Percentiles rank a stretch among this genome's conserved stretches.
phyloP scores from a whole-genome alignment of 2,888 invertebrate genomes.

The Argynnis bischoffii region DNA sequence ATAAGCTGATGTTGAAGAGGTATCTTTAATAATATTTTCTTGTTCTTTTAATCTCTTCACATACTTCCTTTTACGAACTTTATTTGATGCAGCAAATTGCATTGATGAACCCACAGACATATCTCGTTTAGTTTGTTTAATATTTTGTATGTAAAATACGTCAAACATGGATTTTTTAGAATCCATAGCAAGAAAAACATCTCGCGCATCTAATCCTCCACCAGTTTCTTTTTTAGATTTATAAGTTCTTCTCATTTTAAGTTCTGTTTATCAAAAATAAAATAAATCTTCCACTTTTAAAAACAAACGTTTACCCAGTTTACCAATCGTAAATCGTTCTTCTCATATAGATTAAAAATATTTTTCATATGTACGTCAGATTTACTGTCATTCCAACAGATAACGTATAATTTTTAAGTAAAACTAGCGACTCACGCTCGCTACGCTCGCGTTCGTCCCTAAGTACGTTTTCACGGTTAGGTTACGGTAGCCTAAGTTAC shows the following conservation, averaged over 20 bases:
- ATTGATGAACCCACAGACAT: conserved; percentile 58
- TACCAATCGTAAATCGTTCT: background rate
- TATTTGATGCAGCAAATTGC: conserved; percentile 53
- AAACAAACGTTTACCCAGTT: conserved; percentile 35
- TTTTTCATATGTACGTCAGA: background rate
- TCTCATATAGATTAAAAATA: conserved; percentile 4
- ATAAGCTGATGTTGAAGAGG: conserved; percentile 52
- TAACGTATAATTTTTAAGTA: background rate
- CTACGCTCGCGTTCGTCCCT: no score
- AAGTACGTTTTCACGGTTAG: no score
- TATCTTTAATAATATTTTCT: conserved; percentile 47
- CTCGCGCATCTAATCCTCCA: conserved; percentile 58
- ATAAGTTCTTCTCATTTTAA: conserved; percentile 66
- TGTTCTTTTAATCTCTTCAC: conserved; percentile 67
- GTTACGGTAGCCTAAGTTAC: no score
- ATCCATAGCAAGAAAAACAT: conserved; percentile 60
- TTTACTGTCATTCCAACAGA: background rate
- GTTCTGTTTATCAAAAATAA: conserved; percentile 3
- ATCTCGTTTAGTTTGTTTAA: conserved; percentile 73
- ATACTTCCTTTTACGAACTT: conserved; percentile 70
- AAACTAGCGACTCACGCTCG: no score
- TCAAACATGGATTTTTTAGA: conserved; percentile 67
- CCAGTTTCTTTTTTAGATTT: conserved; percentile 65
- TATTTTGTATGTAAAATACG: conserved; percentile 73
- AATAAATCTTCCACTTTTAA: conserved; percentile 28